Base-by-base conservation (phyloP, 2,888 invertebrate genomes). In the Erebia ligea region DNA sequence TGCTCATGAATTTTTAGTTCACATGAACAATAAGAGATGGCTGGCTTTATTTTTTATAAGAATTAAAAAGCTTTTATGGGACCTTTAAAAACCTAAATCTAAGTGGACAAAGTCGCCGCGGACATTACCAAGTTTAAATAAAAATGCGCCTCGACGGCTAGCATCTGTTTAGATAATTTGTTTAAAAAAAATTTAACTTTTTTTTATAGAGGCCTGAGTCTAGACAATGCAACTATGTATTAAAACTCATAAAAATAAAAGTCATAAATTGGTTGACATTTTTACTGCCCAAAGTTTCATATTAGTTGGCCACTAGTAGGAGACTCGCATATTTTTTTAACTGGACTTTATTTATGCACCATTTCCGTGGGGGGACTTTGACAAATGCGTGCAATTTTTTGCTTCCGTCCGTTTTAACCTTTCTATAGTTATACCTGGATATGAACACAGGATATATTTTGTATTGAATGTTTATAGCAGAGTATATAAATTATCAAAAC, bases 311-410 rank as follows among this genome's bases (percentile, higher is more conserved):
- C 73, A 50, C 66, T 84, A 73, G 85, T 86, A 84, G 77, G 74
- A 78, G 81, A 52, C 63, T 73, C 75, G 75, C 75, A 81, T 84
- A 77, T 87, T 86, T 86, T 88, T 89, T 87, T 83, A 83, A 86
- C 88, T 84, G 87, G 86, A 85, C 88, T 86, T 91, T 91, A 91
- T 91, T 91, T 92, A 92, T 91, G 91, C 88, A 84, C 86, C 87
- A 88, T 88, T 91, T 91, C 91, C 91, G 88, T 82, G 77, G 85
- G 86, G 83, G 85, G 90, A 90, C 91, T 90, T 91, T 92, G 91
- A 91, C 90, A 89, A 91, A 92, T 88, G 89, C 82, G 81, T 79
- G 86, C 88, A 89, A 89, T 90, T 89, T 90, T 90, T 89, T 85
- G 87, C 86, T 85, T 87, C 86, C 86, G 76, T 76, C 75, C 76